These are phyloP conservation scores for Dendrolimus punctatus DNA, from an alignment of 1,140 invertebrate genomes.

Conservation along the genomic window DNA sequence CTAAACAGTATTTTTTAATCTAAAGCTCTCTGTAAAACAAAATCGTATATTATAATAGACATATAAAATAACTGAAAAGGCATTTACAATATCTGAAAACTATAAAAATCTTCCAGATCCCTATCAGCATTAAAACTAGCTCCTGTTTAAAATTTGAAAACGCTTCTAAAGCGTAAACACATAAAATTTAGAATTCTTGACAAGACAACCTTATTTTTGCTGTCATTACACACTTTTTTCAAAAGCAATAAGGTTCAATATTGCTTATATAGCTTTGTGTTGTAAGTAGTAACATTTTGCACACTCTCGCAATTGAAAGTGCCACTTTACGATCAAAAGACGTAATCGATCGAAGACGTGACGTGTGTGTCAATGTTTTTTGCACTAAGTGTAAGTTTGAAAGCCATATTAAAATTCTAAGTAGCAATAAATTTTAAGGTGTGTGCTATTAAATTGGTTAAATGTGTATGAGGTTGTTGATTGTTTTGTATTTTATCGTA, in stretches of 20 bases:
- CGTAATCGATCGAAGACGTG: conserved; percentile 31
- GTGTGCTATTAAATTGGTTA: too few relatives aligned
- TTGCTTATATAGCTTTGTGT: neutral
- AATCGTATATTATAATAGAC: too few relatives aligned
- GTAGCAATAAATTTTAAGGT: conserved; percentile 10
- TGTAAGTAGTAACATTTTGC: conserved; percentile 4
- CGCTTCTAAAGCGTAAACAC: conserved; percentile 1
- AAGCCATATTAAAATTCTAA: conserved; percentile 22
- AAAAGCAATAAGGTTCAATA: neutral
- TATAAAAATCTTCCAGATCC: neutral
- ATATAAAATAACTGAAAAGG: too few relatives aligned
- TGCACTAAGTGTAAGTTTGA: conserved; percentile 27
- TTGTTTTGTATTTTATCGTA: too few relatives aligned
- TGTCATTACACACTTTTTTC: neutral
- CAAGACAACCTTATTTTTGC: conserved; percentile 1
- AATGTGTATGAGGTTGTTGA: too few relatives aligned
- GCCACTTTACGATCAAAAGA: conserved; percentile 28
- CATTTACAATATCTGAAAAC: neutral
- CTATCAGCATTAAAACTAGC: too few relatives aligned
- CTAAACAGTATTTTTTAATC: too few relatives aligned
- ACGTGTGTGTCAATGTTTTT: conserved; percentile 23
- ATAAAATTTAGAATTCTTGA: conserved; percentile 7
- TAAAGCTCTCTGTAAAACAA: too few relatives aligned
- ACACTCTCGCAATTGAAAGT: conserved; percentile 19
- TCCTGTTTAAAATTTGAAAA: conserved; percentile 5